Base-by-base conservation (phyloP, 2,797 vertebrate species). In the Anabacerthia variegaticeps region DNA sequence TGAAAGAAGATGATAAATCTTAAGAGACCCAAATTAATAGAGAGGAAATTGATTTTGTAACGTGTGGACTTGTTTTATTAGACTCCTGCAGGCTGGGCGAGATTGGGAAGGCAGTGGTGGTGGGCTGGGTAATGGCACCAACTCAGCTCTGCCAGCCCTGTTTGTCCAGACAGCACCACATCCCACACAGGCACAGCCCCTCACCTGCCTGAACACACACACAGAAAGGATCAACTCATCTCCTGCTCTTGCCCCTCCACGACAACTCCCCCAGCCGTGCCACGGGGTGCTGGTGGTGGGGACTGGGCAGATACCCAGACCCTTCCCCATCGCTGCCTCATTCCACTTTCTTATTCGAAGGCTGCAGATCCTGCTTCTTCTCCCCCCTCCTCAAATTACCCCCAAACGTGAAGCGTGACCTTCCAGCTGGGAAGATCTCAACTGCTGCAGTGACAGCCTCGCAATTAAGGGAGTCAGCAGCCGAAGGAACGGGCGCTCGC, bases 41-140 rank as follows among this genome's bases (percentile, higher is more conserved):
- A 97, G 97, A 95, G 88, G 95, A 97, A 97, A 97, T 97, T 96
- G 97, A 96, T 96, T 97, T 72, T 94, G 97, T 94, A 96, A 93
- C 68, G 63, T 84, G 92, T 76, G 88, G 95, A 94, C 86, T 93
- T 89, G 94, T 95, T 95, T 96, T 95, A 97, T 94, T 91, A 93
- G 96, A 37, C 90, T 95, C 89, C 92, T 83, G 94, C 89, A 78
- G 77, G 91, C 93, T 55, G 78, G 85, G 34, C 0, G 44, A 67
- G 95, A 84, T 73, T 32, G 91, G 92, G 75, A 49, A 92, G 86
- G 87, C 79, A 81, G 85, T 6, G 2, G 27, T 2, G 13, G 9
- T 18, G 2, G 6, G 88, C 77, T 83, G 95, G 81, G 13, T 4
- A 48, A 12, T 0, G 3, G 88, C 80, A 59, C 66, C 37, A 5